Evolutionary conservation across 2,113 vertebrate species (phyloP), one percentile per base, ranked within the genome.

Genomic region (Xerus inauris): DNA sequence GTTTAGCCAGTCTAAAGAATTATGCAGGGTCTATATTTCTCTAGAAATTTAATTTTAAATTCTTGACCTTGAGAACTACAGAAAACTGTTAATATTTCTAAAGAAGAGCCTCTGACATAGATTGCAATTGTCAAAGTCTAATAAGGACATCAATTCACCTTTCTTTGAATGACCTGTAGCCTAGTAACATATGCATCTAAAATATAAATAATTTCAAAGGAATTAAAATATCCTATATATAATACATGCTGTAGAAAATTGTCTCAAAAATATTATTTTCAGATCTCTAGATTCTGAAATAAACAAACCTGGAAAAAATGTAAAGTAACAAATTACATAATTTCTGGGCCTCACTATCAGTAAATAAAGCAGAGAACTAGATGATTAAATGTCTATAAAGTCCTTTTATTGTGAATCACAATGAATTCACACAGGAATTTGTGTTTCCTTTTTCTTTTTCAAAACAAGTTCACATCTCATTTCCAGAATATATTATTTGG

Each of bases 11-110:
- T 38, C 45, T 67, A 22, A 47, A 64, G 45, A 91, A 84, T 75
- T 24, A 91, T 42, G 30, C 80, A 89, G 72, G 32, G 28, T 28
- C 49, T 57, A 65, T 76, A 92, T 87, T 77, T 79, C 64, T 71
- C 59, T 28, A 77, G 24, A 73, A 84, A 69, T 47, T 89, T 91
- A 91, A 86, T 89, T 96, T 94, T 69, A 49, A 83, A 38, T 38
- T 64, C 35, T 80, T 92, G 40, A 20, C 40, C 12, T 84, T 85
- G 47, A 82, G 47, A 8, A 32, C 10, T 82, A 59, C 42, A 83
- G 49, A 82, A 91, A 80, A 6, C 14, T 64, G 22, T 24, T 40
- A n/a, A n/a, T 30, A 69, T 20, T 95, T 49, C 49, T 92, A 57
- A 76, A 57, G 54, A 67, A 28, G 5, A 54, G 14, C 42, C 24